Conservation (phyloP, 2,113 vertebrate genomes). For the Datnioides undecimradiatus region DNA sequence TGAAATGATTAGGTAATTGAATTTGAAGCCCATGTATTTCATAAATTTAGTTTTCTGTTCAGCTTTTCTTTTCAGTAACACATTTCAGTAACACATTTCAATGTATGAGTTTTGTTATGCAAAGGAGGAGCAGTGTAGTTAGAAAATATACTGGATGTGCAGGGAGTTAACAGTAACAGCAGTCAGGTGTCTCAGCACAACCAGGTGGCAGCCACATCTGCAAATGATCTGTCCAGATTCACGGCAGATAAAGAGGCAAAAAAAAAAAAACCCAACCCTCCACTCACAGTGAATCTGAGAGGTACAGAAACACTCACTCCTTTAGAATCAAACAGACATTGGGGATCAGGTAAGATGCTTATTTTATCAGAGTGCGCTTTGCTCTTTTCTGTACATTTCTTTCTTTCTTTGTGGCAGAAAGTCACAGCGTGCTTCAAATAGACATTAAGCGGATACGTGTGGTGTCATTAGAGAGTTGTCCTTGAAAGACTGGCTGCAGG, state of each 20-base stretch:
- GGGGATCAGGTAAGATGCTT: constrained; percentile 61
- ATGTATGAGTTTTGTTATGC: not conserved
- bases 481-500: constrained; percentile 83
- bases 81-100: not conserved
- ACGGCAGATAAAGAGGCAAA: constrained; percentile 1
- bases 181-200: constrained; percentile 48
- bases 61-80: not conserved
- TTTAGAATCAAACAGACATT: constrained; percentile 37
- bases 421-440: constrained; percentile 66
- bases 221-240: constrained; percentile 29
- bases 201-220: constrained; percentile 57
- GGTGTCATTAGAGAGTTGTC: constrained; percentile 78
- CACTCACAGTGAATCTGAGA: constrained; percentile 15
- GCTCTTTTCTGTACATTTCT: constrained; percentile 52
- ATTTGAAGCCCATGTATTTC: not conserved
- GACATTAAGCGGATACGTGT: constrained; percentile 68
- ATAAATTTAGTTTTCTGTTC: not conserved
- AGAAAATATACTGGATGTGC: constrained; percentile 1
- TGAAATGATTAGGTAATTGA: not conserved
- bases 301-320: constrained; percentile 14
- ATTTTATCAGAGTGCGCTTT: constrained; percentile 60
- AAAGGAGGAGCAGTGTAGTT: not conserved
- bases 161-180: constrained; percentile 19
- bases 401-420: constrained; percentile 58
- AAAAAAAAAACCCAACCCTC: constrained; percentile 1